These are phyloP conservation scores for Parazoanthus darwini DNA, from an alignment of 92 coral and sea anemone genomes.

Conservation along the genomic window DNA sequence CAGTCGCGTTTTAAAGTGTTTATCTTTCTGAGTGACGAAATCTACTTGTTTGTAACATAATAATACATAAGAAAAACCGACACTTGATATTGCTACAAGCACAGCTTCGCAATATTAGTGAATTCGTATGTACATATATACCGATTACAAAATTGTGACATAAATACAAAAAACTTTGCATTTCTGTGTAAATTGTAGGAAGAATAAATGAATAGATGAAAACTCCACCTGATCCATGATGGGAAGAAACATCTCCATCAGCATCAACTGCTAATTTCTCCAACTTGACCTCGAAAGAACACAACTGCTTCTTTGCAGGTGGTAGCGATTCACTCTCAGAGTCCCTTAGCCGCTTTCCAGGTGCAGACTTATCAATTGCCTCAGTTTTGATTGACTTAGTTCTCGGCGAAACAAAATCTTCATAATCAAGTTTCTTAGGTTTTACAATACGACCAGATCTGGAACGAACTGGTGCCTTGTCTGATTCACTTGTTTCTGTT, in stretches of 20 bases:
- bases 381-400: constrained; percentile 22
- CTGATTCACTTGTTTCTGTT: constrained; percentile 31
- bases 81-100: no score
- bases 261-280: constrained; percentile 39
- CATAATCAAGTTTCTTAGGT: constrained; percentile 92
- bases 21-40: no score
- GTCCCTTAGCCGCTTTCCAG: constrained; percentile 70
- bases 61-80: no score
- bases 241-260: constrained; percentile 5
- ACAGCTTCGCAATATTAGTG: no score
- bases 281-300: constrained; percentile 41
- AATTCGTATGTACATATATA: no score
- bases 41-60: no score
- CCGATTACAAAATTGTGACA: background rate
- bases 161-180: no score
- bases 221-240: constrained; percentile 12
- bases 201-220: no score
- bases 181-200: background rate
- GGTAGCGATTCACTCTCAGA: constrained; percentile 63
- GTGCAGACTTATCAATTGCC: constrained; percentile 21
- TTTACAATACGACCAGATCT: constrained; percentile 98
- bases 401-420: constrained; percentile 81
- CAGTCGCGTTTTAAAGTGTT: no score
- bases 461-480: constrained; percentile 70
- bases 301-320: constrained; percentile 59